Conservation (phyloP, 2,113 vertebrate species). For the Sciurus niger region DNA sequence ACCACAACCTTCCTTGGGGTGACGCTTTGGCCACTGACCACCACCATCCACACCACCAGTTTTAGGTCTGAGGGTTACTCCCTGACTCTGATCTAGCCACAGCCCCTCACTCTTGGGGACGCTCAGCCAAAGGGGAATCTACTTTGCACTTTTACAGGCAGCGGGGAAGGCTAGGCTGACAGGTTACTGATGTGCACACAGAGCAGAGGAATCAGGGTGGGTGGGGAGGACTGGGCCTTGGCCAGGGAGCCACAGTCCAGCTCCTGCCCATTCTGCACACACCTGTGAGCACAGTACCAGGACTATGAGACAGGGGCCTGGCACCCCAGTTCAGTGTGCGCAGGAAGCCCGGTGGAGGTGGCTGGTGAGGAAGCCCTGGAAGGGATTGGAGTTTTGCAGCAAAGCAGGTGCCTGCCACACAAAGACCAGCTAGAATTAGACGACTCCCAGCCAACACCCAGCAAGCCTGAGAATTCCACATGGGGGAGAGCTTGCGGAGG, state of each 20-base stretch:
- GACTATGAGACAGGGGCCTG: background rate
- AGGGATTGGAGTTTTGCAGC: too few species aligned
- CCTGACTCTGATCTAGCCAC: too few species aligned
- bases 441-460: too few species aligned
- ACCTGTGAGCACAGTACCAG: too few species aligned
- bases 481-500: rapidly evolving
- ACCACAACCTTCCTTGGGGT: background rate
- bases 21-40: too few species aligned
- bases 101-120: background rate
- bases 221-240: too few species aligned
- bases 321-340: too few species aligned
- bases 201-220: background rate
- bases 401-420: rapidly evolving
- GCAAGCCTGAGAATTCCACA: rapidly evolving
- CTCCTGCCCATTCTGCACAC: background rate
- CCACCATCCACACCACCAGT: background rate
- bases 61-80: background rate
- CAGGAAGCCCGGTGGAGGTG: too few species aligned
- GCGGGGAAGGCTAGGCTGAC: background rate
- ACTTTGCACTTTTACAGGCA: too few species aligned
- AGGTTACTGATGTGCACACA: background rate
- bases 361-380: too few species aligned
- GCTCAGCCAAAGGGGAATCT: too few species aligned
- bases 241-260: too few species aligned
- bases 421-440: rapidly evolving